Evolutionary conservation across 2,888 invertebrate genomes (phyloP).

Genomic region (Drosophila kanekoi): DNA sequence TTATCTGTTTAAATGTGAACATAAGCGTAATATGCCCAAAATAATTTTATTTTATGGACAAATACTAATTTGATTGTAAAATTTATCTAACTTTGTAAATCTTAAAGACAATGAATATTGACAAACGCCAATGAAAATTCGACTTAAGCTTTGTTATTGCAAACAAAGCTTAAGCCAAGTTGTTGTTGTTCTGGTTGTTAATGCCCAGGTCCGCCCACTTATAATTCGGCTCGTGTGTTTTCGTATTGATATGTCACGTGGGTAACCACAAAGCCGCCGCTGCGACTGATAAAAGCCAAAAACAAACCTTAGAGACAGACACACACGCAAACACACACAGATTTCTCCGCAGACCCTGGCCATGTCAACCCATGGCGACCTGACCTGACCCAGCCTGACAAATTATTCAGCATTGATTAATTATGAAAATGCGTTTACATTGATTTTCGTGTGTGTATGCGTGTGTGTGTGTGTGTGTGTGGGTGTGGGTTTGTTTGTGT

Average conservation of each 20-base stretch:
- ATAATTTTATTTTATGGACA: too few relatives aligned
- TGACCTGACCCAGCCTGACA: constrained; percentile 55
- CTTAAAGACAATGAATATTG: not conserved
- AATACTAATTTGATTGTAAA: too few relatives aligned
- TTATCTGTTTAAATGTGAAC: not conserved
- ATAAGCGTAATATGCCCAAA: not conserved
- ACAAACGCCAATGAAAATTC: not conserved
- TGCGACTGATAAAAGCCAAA: constrained; percentile 76
- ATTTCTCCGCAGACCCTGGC: constrained; percentile 7
- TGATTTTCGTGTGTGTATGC: constrained; percentile 57
- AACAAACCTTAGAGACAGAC: constrained; percentile 69
- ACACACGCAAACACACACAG: constrained; percentile 14
- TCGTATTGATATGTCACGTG: constrained; percentile 64
- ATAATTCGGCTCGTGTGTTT: constrained; percentile 38
- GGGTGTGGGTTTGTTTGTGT: constrained; percentile 18
- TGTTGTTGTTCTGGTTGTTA: constrained; percentile 22
- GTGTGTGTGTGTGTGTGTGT: not conserved
- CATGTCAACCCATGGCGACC: constrained; percentile 39
- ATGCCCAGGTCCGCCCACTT: constrained; percentile 29
- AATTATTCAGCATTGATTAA: constrained; percentile 81
- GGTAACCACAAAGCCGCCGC: constrained; percentile 70
- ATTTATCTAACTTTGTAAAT: not conserved
- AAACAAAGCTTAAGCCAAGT: constrained; percentile 16
- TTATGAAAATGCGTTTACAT: constrained; percentile 82
- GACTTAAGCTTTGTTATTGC: constrained; percentile 16